Percentiles rank a stretch among this genome's conserved stretches.
These are phyloP conservation scores for Hypolimnas misippus DNA, from an alignment of 2,888 invertebrate species.

Conservation along the genomic window DNA sequence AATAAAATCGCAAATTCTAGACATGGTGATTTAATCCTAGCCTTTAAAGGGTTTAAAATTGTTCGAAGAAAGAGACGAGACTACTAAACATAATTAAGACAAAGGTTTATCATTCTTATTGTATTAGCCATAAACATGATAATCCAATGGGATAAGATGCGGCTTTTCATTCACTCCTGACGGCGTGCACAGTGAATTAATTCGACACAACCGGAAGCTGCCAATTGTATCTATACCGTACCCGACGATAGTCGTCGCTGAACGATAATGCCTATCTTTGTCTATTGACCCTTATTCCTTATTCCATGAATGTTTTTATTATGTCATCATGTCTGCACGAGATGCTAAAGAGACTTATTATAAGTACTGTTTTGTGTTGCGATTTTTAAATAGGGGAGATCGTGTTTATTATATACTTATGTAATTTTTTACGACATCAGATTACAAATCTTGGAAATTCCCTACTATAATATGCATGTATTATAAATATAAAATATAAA, in stretches of 20 bases:
- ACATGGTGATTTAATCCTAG: background rate
- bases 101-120: constrained; percentile 5
- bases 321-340: constrained; percentile 24
- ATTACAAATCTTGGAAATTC: too few species aligned
- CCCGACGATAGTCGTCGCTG: constrained; percentile 40
- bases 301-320: constrained; percentile 32
- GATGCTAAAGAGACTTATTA: constrained; percentile 20
- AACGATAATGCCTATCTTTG: constrained; percentile 51
- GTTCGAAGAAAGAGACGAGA: background rate
- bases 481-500: too few species aligned
- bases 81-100: background rate
- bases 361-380: background rate
- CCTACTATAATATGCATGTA: too few species aligned
- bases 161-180: constrained; percentile 28
- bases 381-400: constrained; percentile 49
- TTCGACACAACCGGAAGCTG: constrained; percentile 70
- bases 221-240: constrained; percentile 70
- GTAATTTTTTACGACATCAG: too few species aligned
- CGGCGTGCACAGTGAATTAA: constrained; percentile 58
- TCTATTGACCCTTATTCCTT: constrained; percentile 50
- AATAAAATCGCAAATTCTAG: background rate
- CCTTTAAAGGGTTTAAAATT: background rate
- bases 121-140: background rate
- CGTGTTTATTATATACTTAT: constrained; percentile 58
- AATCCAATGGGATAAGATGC: constrained; percentile 13